phyloP scores from a whole-genome alignment of 2,888 invertebrate species.

The Mycogona germanica region DNA sequence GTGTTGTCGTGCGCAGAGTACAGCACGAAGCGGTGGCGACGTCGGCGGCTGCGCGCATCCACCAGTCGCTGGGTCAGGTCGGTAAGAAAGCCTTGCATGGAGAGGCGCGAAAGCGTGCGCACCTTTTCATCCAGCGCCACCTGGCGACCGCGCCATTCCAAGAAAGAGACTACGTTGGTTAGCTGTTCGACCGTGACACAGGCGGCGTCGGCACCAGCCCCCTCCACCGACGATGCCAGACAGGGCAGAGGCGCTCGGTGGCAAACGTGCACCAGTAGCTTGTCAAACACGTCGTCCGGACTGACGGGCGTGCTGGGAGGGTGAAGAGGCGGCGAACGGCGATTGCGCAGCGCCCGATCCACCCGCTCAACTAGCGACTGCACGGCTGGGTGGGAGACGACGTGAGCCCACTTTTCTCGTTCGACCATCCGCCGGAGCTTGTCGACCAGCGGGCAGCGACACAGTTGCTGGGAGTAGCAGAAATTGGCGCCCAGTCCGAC shows the following conservation, averaged over 20 bases:
- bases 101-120: constrained; percentile 49
- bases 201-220: constrained; percentile 28
- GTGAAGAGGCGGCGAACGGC: not conserved
- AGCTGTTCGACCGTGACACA: constrained; percentile 55
- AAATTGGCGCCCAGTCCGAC: constrained; percentile 72
- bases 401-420: constrained; percentile 49
- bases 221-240: too few relatives aligned
- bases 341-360: constrained; percentile 21
- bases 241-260: constrained; percentile 73
- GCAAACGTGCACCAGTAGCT: constrained; percentile 69
- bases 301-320: constrained; percentile 19
- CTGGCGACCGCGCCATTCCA: constrained; percentile 63
- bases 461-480: constrained; percentile 58
- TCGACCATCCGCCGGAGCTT: constrained; percentile 39
- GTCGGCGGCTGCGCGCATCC: constrained; percentile 36
- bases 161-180: constrained; percentile 62
- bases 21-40: constrained; percentile 57
- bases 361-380: constrained; percentile 48
- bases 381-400: constrained; percentile 61
- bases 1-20: constrained; percentile 92
- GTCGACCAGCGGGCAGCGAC: constrained; percentile 61
- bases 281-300: constrained; percentile 62
- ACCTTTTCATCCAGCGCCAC: constrained; percentile 34
- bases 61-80: constrained; percentile 71
- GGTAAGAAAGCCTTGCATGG: constrained; percentile 70